Evolutionary conservation across 2,888 invertebrate genomes (phyloP).

Genomic region (Timandra comae): DNA sequence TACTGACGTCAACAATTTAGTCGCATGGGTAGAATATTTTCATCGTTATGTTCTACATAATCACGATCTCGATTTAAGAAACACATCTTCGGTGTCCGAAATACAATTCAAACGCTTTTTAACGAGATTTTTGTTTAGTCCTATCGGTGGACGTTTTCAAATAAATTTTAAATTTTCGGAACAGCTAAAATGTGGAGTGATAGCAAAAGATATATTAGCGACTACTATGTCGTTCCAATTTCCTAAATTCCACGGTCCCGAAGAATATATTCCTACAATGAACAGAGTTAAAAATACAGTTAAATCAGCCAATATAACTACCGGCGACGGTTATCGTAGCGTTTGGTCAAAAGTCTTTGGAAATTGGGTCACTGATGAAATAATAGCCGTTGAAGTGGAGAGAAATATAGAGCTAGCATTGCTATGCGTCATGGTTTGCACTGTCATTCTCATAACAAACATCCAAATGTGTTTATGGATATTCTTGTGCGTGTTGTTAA

Average conservation of each 20-base stretch:
- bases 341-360: conserved; percentile 85
- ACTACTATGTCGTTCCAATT: conserved; percentile 81
- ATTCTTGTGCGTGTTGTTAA: conserved; percentile 83
- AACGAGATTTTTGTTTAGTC: conserved; percentile 83
- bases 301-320: conserved; percentile 74
- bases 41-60: conserved; percentile 76
- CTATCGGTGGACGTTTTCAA: conserved; percentile 81
- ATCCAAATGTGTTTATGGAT: conserved; percentile 87
- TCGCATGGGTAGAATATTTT: conserved; percentile 82
- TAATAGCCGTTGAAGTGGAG: conserved; percentile 84
- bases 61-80: conserved; percentile 68
- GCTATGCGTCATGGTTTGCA: conserved; percentile 87
- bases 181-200: conserved; percentile 78
- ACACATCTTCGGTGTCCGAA: conserved; percentile 64
- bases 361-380: conserved; percentile 87
- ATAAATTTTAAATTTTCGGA: conserved; percentile 80
- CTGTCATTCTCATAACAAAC: conserved; percentile 84
- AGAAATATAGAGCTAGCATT: conserved; percentile 86
- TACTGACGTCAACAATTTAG: conserved; percentile 72
- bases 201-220: conserved; percentile 75
- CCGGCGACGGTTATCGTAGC: conserved; percentile 79
- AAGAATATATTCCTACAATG: conserved; percentile 85
- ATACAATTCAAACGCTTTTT: conserved; percentile 78
- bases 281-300: conserved; percentile 77
- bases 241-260: conserved; percentile 75